phyloP scores from a whole-genome alignment of 2,113 vertebrate species.

The Polypterus bichir region DNA sequence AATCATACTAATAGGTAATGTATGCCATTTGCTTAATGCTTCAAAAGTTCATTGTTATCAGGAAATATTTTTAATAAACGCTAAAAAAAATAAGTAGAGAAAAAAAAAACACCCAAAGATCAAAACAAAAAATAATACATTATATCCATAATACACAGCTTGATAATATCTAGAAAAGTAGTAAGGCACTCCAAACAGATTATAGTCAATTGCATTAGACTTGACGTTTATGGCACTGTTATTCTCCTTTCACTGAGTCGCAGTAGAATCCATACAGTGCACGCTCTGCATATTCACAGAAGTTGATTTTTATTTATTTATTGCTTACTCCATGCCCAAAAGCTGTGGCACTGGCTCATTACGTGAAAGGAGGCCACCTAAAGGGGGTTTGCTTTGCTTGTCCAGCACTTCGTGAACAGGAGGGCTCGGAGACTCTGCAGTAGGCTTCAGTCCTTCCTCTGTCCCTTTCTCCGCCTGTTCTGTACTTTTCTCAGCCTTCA shows the following conservation, averaged over 20 bases:
- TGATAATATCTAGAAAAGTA: slow-evolving; percentile 69
- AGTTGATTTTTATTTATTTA: too few relatives aligned
- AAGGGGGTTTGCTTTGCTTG: slow-evolving; percentile 44
- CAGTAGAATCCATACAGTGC: slow-evolving; percentile 38
- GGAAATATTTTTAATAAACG: slow-evolving; percentile 32
- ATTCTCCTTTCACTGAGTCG: slow-evolving; percentile 21
- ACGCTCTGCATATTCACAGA: slow-evolving; percentile 16
- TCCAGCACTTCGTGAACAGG: slow-evolving; percentile 61
- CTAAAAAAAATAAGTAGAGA: slow-evolving; percentile 15
- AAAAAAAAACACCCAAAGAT: background rate
- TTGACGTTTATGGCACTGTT: slow-evolving; percentile 47
- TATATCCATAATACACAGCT: slow-evolving; percentile 44
- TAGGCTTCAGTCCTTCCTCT: background rate
- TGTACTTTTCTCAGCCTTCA: slow-evolving; percentile 6
- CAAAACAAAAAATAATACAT: slow-evolving; percentile 35
- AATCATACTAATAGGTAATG: slow-evolving; percentile 33
- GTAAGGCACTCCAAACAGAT: slow-evolving; percentile 84
- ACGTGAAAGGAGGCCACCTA: slow-evolving; percentile 50
- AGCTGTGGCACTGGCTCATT: slow-evolving; percentile 52
- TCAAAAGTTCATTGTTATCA: slow-evolving; percentile 49
- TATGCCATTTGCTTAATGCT: slow-evolving; percentile 58
- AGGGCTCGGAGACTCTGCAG: slow-evolving; percentile 18
- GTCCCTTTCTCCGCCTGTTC: slow-evolving; percentile 20
- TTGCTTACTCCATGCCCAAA: slow-evolving; percentile 65
- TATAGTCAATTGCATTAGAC: slow-evolving; percentile 31